These are phyloP conservation scores for Cantharis lateralis DNA, from an alignment of 2,888 invertebrate genomes.

Conservation along the genomic window DNA sequence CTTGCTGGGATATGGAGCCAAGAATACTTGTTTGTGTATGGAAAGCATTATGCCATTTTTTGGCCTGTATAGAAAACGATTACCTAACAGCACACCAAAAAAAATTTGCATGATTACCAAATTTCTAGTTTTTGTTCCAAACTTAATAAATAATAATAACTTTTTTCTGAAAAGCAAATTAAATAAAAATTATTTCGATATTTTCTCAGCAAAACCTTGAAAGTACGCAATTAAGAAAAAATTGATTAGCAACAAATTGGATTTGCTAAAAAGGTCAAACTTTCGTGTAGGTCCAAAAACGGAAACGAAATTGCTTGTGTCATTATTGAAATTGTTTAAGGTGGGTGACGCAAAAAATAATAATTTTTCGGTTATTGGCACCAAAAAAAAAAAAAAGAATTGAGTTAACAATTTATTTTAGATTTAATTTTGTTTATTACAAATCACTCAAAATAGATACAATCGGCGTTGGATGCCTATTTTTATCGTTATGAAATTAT, in stretches of 20 bases:
- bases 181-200: neutral
- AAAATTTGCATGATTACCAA: neutral
- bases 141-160: neutral
- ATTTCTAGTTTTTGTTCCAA: neutral
- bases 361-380: neutral
- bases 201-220: neutral
- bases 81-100: neutral
- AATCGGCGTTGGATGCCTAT: neutral
- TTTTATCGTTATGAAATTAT: neutral
- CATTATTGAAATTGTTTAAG: neutral
- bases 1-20: neutral
- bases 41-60: neutral
- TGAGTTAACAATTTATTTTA: neutral
- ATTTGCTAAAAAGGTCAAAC: neutral
- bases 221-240: neutral
- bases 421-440: constrained; percentile 1
- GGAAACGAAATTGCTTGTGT: neutral
- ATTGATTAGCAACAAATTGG: constrained; percentile 1
- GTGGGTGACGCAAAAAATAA: neutral
- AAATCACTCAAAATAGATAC: neutral
- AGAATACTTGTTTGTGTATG: neutral
- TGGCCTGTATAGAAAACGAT: neutral
- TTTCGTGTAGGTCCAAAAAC: neutral
- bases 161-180: neutral
- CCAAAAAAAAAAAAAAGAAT: neutral